These are phyloP conservation scores for Eupithecia abbreviata DNA, from an alignment of 2,888 invertebrate genomes.

Conservation along the genomic window DNA sequence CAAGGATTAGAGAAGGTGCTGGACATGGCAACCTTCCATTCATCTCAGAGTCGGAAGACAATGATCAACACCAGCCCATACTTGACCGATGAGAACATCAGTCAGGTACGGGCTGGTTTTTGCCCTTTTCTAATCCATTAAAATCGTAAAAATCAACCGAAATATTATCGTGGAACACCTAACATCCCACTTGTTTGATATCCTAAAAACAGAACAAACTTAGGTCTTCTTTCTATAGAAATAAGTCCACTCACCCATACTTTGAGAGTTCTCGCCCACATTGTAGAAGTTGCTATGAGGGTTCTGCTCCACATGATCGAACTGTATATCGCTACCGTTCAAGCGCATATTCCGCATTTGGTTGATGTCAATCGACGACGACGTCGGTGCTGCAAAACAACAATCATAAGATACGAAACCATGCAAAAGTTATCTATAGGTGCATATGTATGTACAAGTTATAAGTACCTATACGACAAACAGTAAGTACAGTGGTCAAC, in stretches of 20 bases:
- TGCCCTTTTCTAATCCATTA: too few species aligned
- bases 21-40: too few species aligned
- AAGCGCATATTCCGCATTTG: slow-evolving; percentile 78
- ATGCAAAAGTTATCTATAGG: background rate
- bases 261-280: slow-evolving; percentile 50
- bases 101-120: too few species aligned
- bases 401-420: background rate
- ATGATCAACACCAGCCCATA: too few species aligned
- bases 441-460: too few species aligned
- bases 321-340: slow-evolving; percentile 72
- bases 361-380: slow-evolving; percentile 63
- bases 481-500: too few species aligned
- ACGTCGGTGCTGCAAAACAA: slow-evolving; percentile 57
- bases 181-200: background rate
- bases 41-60: too few species aligned
- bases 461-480: too few species aligned
- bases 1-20: too few species aligned
- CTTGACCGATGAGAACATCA: too few species aligned
- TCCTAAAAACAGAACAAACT: background rate
- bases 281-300: slow-evolving; percentile 54
- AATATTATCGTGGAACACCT: too few species aligned
- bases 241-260: background rate
- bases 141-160: too few species aligned
- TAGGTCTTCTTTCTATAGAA: background rate
- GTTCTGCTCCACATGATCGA: slow-evolving; percentile 59